Evolutionary conservation across 2,113 vertebrate species (phyloP).

Genomic region (Saiga tatarica): DNA sequence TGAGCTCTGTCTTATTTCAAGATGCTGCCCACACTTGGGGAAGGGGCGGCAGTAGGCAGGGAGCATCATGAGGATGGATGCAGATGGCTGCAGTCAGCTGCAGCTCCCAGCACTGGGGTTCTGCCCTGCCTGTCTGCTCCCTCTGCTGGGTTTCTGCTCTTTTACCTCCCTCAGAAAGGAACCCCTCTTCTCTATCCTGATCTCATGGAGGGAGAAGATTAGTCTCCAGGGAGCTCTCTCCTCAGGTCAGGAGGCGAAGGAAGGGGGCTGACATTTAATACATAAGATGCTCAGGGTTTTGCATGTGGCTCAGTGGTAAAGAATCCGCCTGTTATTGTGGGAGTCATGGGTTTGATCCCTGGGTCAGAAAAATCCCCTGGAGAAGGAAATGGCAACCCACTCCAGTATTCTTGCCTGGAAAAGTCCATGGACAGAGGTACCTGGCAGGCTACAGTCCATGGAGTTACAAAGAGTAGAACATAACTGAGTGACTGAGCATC

Average conservation of each 20-base stretch:
- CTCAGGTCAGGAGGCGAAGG: neutral
- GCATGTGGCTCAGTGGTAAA: neutral
- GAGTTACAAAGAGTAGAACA: neutral
- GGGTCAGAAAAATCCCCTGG: neutral
- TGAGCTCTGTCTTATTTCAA: neutral
- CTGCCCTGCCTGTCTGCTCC: neutral
- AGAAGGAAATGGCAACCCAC: neutral
- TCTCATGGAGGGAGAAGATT: neutral
- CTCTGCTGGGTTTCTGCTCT: neutral
- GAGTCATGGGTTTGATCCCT: neutral
- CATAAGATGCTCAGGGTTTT: accelerated
- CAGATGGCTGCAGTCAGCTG: accelerated
- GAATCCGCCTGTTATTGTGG: neutral
- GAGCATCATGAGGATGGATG: accelerated
- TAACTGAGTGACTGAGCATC: neutral
- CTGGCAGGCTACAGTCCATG: neutral
- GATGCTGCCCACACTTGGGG: too few relatives aligned
- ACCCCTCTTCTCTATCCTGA: neutral
- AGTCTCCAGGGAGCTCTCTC: neutral
- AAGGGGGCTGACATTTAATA: neutral
- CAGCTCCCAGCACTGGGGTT: too few relatives aligned
- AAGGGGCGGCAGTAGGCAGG: neutral
- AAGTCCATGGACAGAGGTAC: neutral
- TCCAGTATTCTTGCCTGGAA: neutral
- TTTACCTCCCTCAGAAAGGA: neutral